Base-by-base conservation (phyloP, 2,113 vertebrate genomes). In the Leucopternis melanops region DNA sequence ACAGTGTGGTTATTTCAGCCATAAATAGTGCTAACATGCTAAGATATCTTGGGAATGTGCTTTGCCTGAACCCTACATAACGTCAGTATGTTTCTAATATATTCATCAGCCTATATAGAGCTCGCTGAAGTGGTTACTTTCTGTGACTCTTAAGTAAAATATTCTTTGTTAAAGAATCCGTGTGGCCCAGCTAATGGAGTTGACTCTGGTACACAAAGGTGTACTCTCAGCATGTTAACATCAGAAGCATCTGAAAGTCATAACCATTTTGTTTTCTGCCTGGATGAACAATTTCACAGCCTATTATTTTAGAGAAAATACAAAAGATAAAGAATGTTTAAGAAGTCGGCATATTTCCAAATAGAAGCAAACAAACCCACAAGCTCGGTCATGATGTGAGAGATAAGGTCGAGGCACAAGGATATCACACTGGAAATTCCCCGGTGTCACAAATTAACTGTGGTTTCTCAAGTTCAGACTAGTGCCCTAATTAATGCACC, bases 401-500 rank as follows among this genome's bases (percentile, higher is more conserved):
- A 92, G 84, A 72, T 72, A 80, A 95, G 44, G 73, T 23, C 19
- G 38, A 91, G 65, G 78, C 52, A 79, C 2, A 0, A 95, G 90
- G 90, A 57, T 34, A 95, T n/a, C 86, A 79, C 77, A 27, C 19
- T 84, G 90, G 88, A 93, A 97, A 95, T 77, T 92, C 89, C 81
- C 50, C 23, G 50, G 78, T 80, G 86, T 69, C 16, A 13, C 70
- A 85, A 75, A 61, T 25, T 36, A 95, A 62, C 49, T 12, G 18
- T 16, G 38, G 62, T 66, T 87, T 72, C 81, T 69, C 83, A 94
- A 82, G 91, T 85, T 94, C 58, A 97, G 83, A 50, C 81, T 70
- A 8, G 73, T 74, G 74, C 50, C 63, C 81, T 50, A 95, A 91
- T 91, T 92, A 91, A 84, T 26, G 44, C 50, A 90, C 44, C 81